Conservation (phyloP, 2,888 invertebrate species). For the Callimorpha dominula region DNA sequence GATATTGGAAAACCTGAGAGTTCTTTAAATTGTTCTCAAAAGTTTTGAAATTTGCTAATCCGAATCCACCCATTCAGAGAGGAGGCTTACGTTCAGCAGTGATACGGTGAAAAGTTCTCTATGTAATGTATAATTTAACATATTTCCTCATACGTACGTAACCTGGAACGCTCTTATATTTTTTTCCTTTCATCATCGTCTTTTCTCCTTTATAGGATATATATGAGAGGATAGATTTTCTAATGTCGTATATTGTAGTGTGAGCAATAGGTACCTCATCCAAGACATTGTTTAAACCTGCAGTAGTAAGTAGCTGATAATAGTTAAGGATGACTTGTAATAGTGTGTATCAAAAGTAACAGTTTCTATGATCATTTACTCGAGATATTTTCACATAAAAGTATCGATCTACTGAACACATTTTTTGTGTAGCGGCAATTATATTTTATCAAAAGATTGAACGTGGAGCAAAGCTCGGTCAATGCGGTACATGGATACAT, state of each 20-base stretch:
- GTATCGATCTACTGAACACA: background rate
- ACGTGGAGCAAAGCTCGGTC: background rate
- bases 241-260: background rate
- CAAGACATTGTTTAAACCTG: background rate
- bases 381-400: background rate
- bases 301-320: background rate
- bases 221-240: background rate
- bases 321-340: background rate
- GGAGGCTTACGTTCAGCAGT: background rate
- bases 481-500: background rate
- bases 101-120: no score
- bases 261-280: background rate
- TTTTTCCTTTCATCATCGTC: background rate
- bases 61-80: no score
- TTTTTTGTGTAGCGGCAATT: slow-evolving; percentile 8
- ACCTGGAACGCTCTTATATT: no score
- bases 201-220: background rate
- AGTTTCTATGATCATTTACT: background rate
- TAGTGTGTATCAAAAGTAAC: background rate
- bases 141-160: no score
- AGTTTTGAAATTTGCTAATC: no score
- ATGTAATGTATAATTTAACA: no score
- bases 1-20: no score
- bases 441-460: background rate
- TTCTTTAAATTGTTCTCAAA: no score